Evolutionary conservation across 2,888 invertebrate genomes (phyloP), one percentile per base, ranked within the genome.

Genomic region (Tenthredo mesomela): DNA sequence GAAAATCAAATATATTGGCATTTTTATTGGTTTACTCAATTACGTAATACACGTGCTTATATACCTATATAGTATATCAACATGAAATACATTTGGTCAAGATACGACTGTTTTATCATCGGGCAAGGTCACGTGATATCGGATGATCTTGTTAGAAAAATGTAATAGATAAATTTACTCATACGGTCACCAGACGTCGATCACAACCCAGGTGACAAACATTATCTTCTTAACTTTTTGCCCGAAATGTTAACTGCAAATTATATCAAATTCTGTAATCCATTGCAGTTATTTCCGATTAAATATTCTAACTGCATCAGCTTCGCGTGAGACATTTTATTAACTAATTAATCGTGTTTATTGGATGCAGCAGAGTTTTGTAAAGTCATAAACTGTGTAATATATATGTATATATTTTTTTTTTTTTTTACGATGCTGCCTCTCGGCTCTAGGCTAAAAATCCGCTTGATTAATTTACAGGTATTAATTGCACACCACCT

Each of bases 401-500:
- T 2, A 71, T 40, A 25, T n/a, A 2, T 37, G 1, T n/a, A 37
- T 37, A 37, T 37, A 37, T n/a, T n/a, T 29, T 54, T n/a, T 18
- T 33, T 50, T 50, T n/a, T n/a, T 50, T 54, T n/a, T 7, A 54
- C 2, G n/a, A n/a, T n/a, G 54, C 3, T 54, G n/a, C 40, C 7
- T 37, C 9, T 37, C 21, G 5, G 15, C 40, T 7, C 1, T 50
- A n/a, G 18, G 21, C 33, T 54, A 29, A 77, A 54, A 77, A 50
- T 54, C 5, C 12, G 9, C 25, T 37, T 9, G 21, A 67, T 29
- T 33, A 18, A 82, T 78, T 85, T 86, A 43, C 87, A 93, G 93
- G 92, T 91, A 91, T 91, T 89, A 94, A 93, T 93, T 95, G 93
- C 92, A 95, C 95, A 87, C 94, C 94, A 83, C 95, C 95, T 84